Conservation (phyloP, 2,888 invertebrate genomes). For the Sphaerophoria rueppellii region DNA sequence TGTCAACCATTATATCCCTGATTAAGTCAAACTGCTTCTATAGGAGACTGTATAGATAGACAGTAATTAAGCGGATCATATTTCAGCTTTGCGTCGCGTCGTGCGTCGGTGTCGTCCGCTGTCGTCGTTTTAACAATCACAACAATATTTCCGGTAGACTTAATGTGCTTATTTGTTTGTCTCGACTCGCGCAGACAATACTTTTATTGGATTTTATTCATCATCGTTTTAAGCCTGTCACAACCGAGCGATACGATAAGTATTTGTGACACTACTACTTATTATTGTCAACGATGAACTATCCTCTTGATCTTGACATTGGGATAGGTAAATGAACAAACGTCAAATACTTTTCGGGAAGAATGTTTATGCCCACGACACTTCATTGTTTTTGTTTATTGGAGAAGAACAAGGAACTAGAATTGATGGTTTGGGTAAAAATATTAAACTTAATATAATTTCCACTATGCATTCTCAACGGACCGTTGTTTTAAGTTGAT, state of each 20-base stretch:
- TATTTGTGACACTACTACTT: not conserved
- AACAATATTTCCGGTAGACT: conserved; percentile 46
- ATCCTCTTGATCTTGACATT: conserved; percentile 9
- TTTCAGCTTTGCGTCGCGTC: no score
- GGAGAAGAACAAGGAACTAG: no score
- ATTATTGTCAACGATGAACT: not conserved
- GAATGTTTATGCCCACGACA: not conserved
- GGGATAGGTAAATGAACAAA: conserved; percentile 59
- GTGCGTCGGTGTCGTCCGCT: no score
- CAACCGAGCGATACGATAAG: conserved; percentile 17
- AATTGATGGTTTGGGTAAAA: no score
- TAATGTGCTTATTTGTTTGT: not conserved
- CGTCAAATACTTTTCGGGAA: not conserved
- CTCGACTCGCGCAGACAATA: conserved; percentile 41
- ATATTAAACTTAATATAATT: not conserved
- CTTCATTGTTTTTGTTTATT: not conserved
- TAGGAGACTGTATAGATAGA: no score
- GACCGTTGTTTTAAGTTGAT: no score
- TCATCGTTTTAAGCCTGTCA: conserved; percentile 35
- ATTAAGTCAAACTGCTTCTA: no score
- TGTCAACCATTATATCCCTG: no score
- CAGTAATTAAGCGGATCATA: no score
- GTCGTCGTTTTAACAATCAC: not conserved
- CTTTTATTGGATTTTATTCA: conserved; percentile 59
- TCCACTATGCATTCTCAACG: not conserved